Evolutionary conservation across 1,140 invertebrate genomes (phyloP).

Genomic region (Druon quercuslanigerum): DNA sequence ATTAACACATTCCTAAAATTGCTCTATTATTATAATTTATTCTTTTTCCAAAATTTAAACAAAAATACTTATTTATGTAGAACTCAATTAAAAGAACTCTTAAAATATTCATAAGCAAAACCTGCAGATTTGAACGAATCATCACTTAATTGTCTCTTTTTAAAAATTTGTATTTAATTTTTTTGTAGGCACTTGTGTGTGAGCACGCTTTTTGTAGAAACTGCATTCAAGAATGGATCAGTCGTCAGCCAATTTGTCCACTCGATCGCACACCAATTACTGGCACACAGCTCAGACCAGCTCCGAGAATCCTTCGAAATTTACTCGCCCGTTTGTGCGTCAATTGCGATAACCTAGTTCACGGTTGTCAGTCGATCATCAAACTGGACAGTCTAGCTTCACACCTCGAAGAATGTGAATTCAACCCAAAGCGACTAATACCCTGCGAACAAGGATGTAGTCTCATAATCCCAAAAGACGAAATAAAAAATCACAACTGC

Average conservation of each 20-base stretch:
- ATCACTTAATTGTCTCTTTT: too few species aligned
- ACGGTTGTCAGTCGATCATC: conserved; percentile 89
- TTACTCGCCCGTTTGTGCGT: conserved; percentile 91
- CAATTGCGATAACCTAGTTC: conserved; percentile 90
- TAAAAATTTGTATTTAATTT: background rate
- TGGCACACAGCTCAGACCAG: conserved; percentile 89
- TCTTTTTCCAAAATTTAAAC: too few species aligned
- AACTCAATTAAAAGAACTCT: too few species aligned
- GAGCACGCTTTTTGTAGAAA: conserved; percentile 96
- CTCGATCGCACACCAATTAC: conserved; percentile 93
- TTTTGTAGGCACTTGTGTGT: conserved; percentile 91
- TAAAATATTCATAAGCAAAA: too few species aligned
- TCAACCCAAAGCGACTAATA: conserved; percentile 95
- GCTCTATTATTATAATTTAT: too few species aligned
- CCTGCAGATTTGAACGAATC: too few species aligned
- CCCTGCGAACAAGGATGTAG: conserved; percentile 95
- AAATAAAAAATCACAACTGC: conserved; percentile 95
- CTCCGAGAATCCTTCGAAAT: conserved; percentile 94
- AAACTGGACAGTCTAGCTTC: conserved; percentile 89
- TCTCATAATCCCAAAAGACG: conserved; percentile 95
- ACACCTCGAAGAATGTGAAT: conserved; percentile 94
- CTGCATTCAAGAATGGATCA: conserved; percentile 97
- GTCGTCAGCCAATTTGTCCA: conserved; percentile 93
- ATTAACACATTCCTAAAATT: too few species aligned
- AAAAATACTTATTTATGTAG: too few species aligned